Evolutionary conservation across 2,113 vertebrate genomes (phyloP).

Genomic region (Excalfactoria chinensis): DNA sequence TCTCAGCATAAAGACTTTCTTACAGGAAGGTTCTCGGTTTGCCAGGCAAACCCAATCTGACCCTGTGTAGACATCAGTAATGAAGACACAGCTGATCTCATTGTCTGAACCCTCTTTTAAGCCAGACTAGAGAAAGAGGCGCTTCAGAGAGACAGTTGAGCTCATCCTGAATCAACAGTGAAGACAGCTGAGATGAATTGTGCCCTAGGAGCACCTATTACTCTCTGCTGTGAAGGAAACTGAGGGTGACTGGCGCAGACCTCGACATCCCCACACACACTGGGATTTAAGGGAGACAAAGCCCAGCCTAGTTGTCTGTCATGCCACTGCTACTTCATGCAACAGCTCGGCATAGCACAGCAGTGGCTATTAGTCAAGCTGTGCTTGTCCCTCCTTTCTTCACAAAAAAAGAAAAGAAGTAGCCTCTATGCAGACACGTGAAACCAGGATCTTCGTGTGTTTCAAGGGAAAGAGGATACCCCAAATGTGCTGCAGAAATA

Average conservation of each 20-base stretch:
- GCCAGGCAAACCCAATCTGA: constrained; percentile 42
- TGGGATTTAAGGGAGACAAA: neutral
- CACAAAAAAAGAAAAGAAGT: neutral
- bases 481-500: constrained; percentile 62
- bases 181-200: neutral
- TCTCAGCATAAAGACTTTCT: neutral
- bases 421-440: neutral
- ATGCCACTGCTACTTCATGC: constrained; percentile 16
- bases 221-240: neutral
- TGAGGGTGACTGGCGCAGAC: neutral
- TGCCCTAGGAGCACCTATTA: neutral
- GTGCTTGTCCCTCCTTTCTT: neutral
- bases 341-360: neutral
- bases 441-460: neutral
- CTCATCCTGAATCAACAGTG: neutral
- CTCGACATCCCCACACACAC: neutral
- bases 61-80: neutral
- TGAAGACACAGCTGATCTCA: constrained; percentile 19
- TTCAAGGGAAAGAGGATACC: constrained; percentile 59
- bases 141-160: constrained; percentile 23
- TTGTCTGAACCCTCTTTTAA: constrained; percentile 44
- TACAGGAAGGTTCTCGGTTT: constrained; percentile 62
- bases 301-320: constrained; percentile 12
- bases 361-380: constrained; percentile 30
- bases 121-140: constrained; percentile 6